Evolutionary conservation across 1,140 invertebrate species (phyloP).

Genomic region (Caenorhabditis inopinata): DNA sequence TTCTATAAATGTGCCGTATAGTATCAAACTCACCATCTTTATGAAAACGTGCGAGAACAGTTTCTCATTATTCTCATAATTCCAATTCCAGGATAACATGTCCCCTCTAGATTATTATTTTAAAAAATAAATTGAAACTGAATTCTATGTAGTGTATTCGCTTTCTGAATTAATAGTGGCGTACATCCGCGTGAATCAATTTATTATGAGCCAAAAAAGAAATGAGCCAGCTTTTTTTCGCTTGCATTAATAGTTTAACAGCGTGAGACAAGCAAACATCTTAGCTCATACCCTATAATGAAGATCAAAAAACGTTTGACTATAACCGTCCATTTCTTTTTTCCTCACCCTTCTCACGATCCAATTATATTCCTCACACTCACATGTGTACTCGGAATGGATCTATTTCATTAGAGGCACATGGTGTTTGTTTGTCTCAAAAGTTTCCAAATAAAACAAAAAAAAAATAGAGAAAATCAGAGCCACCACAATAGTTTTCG

Average conservation of each 20-base stretch:
- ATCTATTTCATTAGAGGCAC: background rate
- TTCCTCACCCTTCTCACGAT: background rate
- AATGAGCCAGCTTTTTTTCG: background rate
- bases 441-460: background rate
- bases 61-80: too few relatives aligned
- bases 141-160: too few relatives aligned
- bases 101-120: too few relatives aligned
- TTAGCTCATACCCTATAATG: background rate
- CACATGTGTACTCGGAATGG: background rate
- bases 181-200: background rate
- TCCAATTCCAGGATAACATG: too few relatives aligned
- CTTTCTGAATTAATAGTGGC: too few relatives aligned
- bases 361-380: background rate
- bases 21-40: too few relatives aligned
- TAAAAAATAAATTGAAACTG: too few relatives aligned
- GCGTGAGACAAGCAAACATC: slow-evolving; percentile 14
- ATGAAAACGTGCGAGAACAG: too few relatives aligned
- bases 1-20: too few relatives aligned
- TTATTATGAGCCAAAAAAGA: background rate
- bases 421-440: background rate
- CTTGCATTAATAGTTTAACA: background rate
- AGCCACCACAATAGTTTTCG: too few relatives aligned
- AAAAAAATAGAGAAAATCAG: too few relatives aligned
- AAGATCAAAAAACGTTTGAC: background rate
- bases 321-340: background rate